phyloP scores from a whole-genome alignment of 2,888 invertebrate species.

The Eucriotettix oculatus region DNA sequence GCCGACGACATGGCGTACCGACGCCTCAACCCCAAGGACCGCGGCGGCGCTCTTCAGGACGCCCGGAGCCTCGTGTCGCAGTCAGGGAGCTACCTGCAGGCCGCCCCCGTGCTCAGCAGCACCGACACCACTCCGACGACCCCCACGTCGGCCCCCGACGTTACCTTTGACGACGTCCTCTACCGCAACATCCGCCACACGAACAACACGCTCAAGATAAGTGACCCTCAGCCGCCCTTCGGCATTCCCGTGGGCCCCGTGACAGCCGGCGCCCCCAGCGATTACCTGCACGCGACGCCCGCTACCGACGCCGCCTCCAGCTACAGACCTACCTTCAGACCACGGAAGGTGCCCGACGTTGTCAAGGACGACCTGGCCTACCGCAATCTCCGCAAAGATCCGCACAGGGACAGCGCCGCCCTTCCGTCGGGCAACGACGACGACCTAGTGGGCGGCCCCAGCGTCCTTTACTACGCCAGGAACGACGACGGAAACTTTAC shows the following conservation, averaged over 20 bases:
- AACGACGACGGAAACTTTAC: conserved; percentile 18
- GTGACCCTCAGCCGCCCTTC: conserved; percentile 76
- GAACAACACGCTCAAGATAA: conserved; percentile 46
- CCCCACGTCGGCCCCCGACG: conserved; percentile 9
- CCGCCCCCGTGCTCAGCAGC: conserved; percentile 42
- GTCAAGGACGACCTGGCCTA: conserved; percentile 79
- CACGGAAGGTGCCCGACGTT: conserved; percentile 58
- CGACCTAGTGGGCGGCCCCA: not conserved
- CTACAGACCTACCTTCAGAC: conserved; percentile 40
- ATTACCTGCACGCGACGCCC: conserved; percentile 67
- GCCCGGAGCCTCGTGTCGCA: conserved; percentile 26
- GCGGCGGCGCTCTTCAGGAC: conserved; percentile 24
- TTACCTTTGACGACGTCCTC: conserved; percentile 64
- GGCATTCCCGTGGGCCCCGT: conserved; percentile 80
- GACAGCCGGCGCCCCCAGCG: conserved; percentile 59
- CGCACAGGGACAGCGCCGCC: conserved; percentile 34
- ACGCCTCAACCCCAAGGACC: conserved; percentile 44
- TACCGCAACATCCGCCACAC: conserved; percentile 64
- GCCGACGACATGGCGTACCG: conserved; percentile 70
- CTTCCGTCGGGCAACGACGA: conserved; percentile 21
- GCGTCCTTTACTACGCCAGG: conserved; percentile 6
- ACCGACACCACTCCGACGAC: conserved; percentile 1
- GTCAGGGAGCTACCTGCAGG: conserved; percentile 45
- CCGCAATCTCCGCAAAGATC: conserved; percentile 68
- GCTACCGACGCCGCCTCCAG: conserved; percentile 23